A percentile compares a stretch with the other conserved stretches of the same genome.
Conservation (phyloP, 2,888 invertebrate species). For the Oligia latruncula region DNA sequence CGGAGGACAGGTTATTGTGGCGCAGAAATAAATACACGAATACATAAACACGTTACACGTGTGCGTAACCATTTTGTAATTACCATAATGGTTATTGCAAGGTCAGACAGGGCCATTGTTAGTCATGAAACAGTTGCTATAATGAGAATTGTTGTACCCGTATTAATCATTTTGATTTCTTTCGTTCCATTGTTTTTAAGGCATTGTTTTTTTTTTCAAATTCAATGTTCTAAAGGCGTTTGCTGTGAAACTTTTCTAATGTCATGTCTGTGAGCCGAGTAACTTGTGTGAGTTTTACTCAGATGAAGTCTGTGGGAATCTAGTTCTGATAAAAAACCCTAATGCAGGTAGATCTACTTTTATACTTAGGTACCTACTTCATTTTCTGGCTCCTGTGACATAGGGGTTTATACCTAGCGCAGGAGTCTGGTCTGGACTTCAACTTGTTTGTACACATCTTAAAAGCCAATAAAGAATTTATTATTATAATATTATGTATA, state of each 20-base stretch:
- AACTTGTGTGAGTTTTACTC: not conserved
- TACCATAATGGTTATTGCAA: constrained; percentile 11
- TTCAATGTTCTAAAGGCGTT: too few species aligned
- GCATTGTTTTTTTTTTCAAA: not conserved
- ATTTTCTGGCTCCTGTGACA: not conserved
- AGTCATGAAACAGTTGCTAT: not conserved
- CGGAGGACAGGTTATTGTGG: not conserved
- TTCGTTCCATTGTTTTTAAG: not conserved
- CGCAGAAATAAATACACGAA: too few species aligned
- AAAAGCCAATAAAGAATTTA: too few species aligned
- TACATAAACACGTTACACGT: not conserved
- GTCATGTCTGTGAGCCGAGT: not conserved
- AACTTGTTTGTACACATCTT: too few species aligned
- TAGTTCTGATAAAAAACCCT: not conserved
- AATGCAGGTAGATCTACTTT: not conserved
- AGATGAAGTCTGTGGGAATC: not conserved
- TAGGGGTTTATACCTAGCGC: too few species aligned
- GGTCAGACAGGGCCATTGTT: constrained; percentile 25
- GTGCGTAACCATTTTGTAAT: constrained; percentile 4
- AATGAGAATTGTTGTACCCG: not conserved
- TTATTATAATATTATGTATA: too few species aligned
- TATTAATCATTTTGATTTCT: not conserved
- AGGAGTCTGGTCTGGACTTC: too few species aligned
- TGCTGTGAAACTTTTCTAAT: constrained; percentile 2
- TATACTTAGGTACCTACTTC: not conserved